A percentile compares a stretch with the other conserved stretches of the same genome.
phyloP scores from a whole-genome alignment of 2,797 vertebrate genomes.

The Phylloscopus collybita region DNA sequence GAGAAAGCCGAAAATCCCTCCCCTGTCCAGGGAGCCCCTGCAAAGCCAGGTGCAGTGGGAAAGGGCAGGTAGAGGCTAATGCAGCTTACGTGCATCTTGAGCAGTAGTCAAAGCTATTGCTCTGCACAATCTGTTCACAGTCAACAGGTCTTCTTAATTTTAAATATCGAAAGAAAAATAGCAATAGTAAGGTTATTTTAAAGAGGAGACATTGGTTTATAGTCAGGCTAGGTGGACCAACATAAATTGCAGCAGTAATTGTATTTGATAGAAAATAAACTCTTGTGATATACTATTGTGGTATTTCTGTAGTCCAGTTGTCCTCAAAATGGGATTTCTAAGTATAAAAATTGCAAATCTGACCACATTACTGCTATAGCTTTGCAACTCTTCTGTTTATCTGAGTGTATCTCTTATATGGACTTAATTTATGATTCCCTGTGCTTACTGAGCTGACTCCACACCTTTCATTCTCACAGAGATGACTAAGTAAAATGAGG shows the following conservation, averaged over 20 bases:
- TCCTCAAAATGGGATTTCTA: slow-evolving; percentile 6
- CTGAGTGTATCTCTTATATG: background rate
- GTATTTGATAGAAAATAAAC: background rate
- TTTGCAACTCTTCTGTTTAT: background rate
- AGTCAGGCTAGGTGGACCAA: background rate
- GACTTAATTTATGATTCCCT: slow-evolving; percentile 14
- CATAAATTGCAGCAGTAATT: background rate
- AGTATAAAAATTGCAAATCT: background rate
- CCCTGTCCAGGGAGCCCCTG: background rate
- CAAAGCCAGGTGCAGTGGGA: background rate
- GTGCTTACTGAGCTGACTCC: slow-evolving; percentile 28
- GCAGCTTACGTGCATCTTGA: background rate
- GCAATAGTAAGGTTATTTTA: background rate
- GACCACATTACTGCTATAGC: background rate
- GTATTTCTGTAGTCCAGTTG: background rate
- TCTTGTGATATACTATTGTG: background rate
- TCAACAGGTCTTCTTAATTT: background rate
- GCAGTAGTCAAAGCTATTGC: background rate
- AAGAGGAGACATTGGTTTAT: background rate
- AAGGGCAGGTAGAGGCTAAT: background rate
- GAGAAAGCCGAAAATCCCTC: background rate
- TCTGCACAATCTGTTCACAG: background rate
- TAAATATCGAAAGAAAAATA: background rate
- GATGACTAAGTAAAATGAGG: slow-evolving; percentile 31
- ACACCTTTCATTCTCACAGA: slow-evolving; percentile 18